Evolutionary conservation across 2,888 invertebrate species (phyloP), one percentile per base, ranked within the genome.

Genomic region (Oxytorus armatus): DNA sequence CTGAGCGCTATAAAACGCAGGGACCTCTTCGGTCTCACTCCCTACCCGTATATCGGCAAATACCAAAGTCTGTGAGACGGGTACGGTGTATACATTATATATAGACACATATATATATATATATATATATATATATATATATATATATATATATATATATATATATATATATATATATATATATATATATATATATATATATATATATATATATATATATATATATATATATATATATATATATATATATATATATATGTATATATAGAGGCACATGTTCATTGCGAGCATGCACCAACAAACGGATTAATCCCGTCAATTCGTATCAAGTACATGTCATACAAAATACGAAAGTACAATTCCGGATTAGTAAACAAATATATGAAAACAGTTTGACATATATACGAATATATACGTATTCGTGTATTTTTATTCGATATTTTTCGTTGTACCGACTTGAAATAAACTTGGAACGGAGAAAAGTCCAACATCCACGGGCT

Each of bases 1-100:
- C 70, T 65, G 59, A 57, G 70, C 51, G 70, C 65, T 70, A 75
- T 79, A 79, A 79, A 79, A 79, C 70, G 70, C 75, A 70, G 75
- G 59, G 61, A 72, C 75, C 75, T 65, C 44, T 63, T 63, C 77
- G 57, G 29, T 39, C 29, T 59, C 49, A 61, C 36, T 18, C 75
- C 42, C 33, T 59, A 11, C 18, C 18, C 66, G 33, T 66, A 63
- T 75, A 79, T 75, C 70, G 65, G 70, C 70, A 72, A 74, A 70
- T 79, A 75, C 65, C 42, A 65, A 70, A 79, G 59, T 51, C 70
- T 42, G 44, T 23, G 47, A 39, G 44, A 68, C 68, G 47, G 51
- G 63, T 11, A 25, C 16, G 53, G 7, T 61, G 51, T 72, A 63
- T 42, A 53, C 16, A 53, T n/a, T 61, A 61, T 72, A 63, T 42